Evolutionary conservation across 2,888 invertebrate genomes (phyloP).

Genomic region (Pyrochroa serraticornis): DNA sequence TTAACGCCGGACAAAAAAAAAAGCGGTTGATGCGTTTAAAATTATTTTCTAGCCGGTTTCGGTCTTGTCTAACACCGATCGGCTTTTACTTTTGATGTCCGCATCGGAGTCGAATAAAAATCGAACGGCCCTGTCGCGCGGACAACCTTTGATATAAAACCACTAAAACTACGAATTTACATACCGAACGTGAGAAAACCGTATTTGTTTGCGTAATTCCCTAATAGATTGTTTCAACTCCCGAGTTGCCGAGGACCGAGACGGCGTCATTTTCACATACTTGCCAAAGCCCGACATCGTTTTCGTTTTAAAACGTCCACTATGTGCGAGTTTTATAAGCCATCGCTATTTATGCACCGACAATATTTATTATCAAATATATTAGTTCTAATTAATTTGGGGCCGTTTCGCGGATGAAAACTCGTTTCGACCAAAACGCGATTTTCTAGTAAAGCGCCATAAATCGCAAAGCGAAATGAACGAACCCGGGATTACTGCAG

Average conservation of each 20-base stretch:
- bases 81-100: constrained; percentile 44
- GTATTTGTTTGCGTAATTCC: constrained; percentile 25
- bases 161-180: constrained; percentile 27
- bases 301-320: constrained; percentile 13
- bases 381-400: constrained; percentile 21
- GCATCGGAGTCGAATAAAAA: constrained; percentile 33
- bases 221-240: constrained; percentile 12
- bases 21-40: constrained; percentile 14
- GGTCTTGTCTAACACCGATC: constrained; percentile 43
- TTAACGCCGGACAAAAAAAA: background rate
- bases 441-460: background rate
- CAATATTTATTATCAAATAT: constrained; percentile 10
- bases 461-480: too few species aligned
- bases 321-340: constrained; percentile 1
- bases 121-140: constrained; percentile 24
- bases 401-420: background rate
- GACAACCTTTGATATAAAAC: constrained; percentile 31
- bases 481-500: too few species aligned
- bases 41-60: constrained; percentile 32
- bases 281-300: constrained; percentile 9
- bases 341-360: constrained; percentile 1
- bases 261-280: constrained; percentile 16
- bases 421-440: constrained; percentile 1
- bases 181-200: constrained; percentile 26
- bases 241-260: background rate